Evolutionary conservation across 2,113 vertebrate species (phyloP).

Genomic region (Marmota monax): DNA sequence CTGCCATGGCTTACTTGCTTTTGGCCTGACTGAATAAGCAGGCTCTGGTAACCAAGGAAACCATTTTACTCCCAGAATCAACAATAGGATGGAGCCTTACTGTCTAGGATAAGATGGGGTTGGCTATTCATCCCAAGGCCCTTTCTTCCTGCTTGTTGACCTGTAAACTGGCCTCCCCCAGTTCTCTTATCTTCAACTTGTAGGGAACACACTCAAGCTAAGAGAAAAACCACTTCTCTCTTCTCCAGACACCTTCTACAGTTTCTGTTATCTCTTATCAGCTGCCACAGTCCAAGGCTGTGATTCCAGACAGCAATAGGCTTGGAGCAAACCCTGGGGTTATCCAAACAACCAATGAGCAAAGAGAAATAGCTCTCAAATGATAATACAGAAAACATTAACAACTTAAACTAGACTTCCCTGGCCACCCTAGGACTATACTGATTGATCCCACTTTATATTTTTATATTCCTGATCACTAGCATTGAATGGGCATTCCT

Average conservation of each 20-base stretch:
- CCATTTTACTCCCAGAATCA: conserved; percentile 68
- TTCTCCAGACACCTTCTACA: conserved; percentile 27
- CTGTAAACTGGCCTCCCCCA: conserved; percentile 50
- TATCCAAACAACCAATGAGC: conserved; percentile 64
- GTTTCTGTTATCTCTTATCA: conserved; percentile 61
- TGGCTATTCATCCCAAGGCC: conserved; percentile 39
- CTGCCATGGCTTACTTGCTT: background rate
- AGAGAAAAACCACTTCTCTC: conserved; percentile 29
- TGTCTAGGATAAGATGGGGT: conserved; percentile 63
- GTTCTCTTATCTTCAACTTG: conserved; percentile 62
- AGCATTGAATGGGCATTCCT: background rate
- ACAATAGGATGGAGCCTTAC: conserved; percentile 70
- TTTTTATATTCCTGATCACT: background rate
- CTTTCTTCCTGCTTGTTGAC: conserved; percentile 75
- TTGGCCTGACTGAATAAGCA: conserved; percentile 57
- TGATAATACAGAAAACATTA: background rate
- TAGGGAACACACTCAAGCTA: conserved; percentile 19
- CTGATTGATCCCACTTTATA: background rate
- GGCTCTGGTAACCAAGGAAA: conserved; percentile 61
- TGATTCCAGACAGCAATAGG: conserved; percentile 38
- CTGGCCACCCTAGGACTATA: conserved; percentile 6
- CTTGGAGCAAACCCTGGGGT: conserved; percentile 44
- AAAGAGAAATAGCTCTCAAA: conserved; percentile 42
- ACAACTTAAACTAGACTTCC: background rate
- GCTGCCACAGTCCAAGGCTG: background rate